phyloP scores from a whole-genome alignment of 2,113 vertebrate species.

The Ascaphus truei region DNA sequence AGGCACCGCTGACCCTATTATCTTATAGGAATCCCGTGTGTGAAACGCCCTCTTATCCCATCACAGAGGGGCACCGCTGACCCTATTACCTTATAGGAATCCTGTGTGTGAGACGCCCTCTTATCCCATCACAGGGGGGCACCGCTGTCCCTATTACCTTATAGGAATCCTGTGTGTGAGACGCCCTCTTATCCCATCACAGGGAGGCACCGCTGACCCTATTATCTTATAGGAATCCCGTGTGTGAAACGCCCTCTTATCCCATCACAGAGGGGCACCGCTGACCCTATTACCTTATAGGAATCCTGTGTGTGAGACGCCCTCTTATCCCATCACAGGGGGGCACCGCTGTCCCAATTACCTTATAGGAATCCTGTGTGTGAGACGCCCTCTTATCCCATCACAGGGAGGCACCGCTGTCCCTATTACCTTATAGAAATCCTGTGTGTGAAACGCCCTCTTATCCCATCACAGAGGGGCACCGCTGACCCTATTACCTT shows the following conservation, averaged over 20 bases:
- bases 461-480: constrained; percentile 13
- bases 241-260: neutral
- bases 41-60: neutral
- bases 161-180: neutral
- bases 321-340: constrained; percentile 18
- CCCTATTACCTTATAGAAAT: neutral
- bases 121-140: constrained; percentile 12
- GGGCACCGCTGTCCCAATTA: neutral
- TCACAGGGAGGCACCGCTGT: constrained; percentile 6
- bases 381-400: neutral
- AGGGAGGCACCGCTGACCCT: constrained; percentile 6
- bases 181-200: neutral
- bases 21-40: neutral
- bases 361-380: neutral
- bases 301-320: neutral
- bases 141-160: neutral
- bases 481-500: neutral
- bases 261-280: constrained; percentile 4
- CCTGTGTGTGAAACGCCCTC: neutral
- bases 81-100: neutral
- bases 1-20: neutral
- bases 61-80: constrained; percentile 4
- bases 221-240: neutral
- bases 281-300: neutral
- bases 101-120: neutral